Percentiles rank a stretch among this genome's conserved stretches.
Conservation (phyloP, 2,113 vertebrate genomes). For the Procapra przewalskii region DNA sequence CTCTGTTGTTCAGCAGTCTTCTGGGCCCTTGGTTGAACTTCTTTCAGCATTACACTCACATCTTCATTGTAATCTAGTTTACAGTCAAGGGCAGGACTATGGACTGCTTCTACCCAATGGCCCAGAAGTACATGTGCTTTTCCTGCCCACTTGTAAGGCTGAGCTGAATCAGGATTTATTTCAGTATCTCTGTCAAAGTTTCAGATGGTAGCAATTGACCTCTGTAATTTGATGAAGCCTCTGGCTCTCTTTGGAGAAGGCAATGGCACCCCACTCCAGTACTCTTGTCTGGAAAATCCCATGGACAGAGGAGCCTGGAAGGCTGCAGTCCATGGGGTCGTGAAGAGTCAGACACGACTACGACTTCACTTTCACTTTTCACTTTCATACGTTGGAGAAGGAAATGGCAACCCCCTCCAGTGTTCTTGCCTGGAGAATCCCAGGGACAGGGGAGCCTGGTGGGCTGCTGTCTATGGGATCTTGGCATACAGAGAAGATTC, state of each 20-base stretch:
- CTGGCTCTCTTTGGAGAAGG: slow-evolving; percentile 84
- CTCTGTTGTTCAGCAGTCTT: slow-evolving; percentile 94
- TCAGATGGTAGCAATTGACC: slow-evolving; percentile 95
- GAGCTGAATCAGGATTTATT: slow-evolving; percentile 98
- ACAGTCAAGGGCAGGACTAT: slow-evolving; percentile 92
- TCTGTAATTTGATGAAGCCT: slow-evolving; percentile 94
- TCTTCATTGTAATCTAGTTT: slow-evolving; percentile 98
- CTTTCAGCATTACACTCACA: slow-evolving; percentile 91
- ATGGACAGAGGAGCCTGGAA: no score
- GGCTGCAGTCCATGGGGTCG: no score
- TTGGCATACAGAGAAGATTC: slow-evolving; percentile 94
- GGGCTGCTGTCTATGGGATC: no score
- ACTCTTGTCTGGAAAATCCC: no score
- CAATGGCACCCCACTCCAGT: no score
- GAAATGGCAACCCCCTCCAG: no score
- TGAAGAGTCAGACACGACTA: no score
- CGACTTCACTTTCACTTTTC: no score
- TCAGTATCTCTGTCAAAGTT: slow-evolving; percentile 95
- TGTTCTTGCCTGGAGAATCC: no score
- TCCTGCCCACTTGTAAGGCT: slow-evolving; percentile 97
- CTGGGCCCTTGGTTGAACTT: slow-evolving; percentile 95
- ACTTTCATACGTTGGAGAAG: no score
- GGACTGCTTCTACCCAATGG: slow-evolving; percentile 95
- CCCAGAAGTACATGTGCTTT: slow-evolving; percentile 95
- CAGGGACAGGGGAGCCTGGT: no score